A percentile compares a stretch with the other conserved stretches of the same genome.
phyloP scores from a whole-genome alignment of 2,797 vertebrate species.

The Sebastes vulpes region DNA sequence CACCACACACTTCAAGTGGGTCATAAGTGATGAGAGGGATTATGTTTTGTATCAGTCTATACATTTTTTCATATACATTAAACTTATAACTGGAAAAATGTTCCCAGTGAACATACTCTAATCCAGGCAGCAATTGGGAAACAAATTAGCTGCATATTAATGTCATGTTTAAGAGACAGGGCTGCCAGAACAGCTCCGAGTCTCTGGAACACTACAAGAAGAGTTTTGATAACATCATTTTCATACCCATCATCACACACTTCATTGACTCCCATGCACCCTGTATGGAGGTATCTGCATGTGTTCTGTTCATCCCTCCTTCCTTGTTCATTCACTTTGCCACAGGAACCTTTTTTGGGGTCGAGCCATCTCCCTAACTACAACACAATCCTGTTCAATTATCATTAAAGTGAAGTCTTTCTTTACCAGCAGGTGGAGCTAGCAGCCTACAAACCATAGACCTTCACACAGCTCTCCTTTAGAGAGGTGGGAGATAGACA shows the following conservation, averaged over 20 bases:
- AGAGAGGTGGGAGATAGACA: background rate
- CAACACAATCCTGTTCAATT: background rate
- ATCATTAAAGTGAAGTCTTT: background rate
- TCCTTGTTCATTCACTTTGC: background rate
- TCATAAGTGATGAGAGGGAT: background rate
- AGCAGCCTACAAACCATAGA: slow-evolving; percentile 58
- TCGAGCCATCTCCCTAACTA: background rate
- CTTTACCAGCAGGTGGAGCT: slow-evolving; percentile 80
- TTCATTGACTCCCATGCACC: background rate
- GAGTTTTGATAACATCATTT: background rate
- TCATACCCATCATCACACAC: background rate
- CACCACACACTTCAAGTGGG: background rate
- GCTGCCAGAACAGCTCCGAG: background rate
- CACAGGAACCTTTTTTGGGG: background rate
- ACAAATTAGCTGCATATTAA: background rate
- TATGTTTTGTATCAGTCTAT: too few species aligned
- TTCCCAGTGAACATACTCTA: background rate
- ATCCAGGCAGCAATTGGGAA: background rate
- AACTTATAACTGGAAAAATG: background rate
- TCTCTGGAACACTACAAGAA: background rate
- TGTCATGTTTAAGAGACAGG: background rate
- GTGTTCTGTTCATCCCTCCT: background rate
- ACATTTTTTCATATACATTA: background rate
- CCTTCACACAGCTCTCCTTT: background rate
- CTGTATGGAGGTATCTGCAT: background rate